These are phyloP conservation scores for Craterocephalus amniculus DNA, from an alignment of 2,797 vertebrate genomes.

Conservation along the genomic window DNA sequence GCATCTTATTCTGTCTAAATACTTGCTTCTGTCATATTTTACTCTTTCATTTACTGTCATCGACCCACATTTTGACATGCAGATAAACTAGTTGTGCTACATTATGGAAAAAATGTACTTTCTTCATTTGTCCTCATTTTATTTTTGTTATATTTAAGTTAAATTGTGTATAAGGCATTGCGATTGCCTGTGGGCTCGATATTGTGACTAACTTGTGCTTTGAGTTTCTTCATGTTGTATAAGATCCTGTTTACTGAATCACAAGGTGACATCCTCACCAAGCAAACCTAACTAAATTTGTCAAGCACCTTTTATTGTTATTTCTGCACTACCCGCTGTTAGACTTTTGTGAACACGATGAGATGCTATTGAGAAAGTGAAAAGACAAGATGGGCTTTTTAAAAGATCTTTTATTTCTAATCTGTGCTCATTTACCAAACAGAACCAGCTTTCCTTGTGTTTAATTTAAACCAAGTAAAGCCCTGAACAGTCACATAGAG, in stretches of 20 bases:
- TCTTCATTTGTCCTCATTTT: background rate
- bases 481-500: slow-evolving; percentile 56
- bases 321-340: background rate
- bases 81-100: background rate
- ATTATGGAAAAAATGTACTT: background rate
- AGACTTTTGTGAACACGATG: background rate
- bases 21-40: background rate
- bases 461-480: slow-evolving; percentile 39
- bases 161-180: background rate
- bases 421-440: slow-evolving; percentile 4
- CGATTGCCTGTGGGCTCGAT: slow-evolving; percentile 7
- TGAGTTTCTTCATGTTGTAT: slow-evolving; percentile 10
- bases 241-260: background rate
- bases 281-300: slow-evolving; percentile 17
- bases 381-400: background rate
- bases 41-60: background rate
- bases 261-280: background rate
- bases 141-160: background rate
- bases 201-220: slow-evolving; percentile 28
- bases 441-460: slow-evolving; percentile 44
- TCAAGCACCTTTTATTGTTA: background rate
- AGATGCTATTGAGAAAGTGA: slow-evolving; percentile 3
- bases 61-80: slow-evolving; percentile 11
- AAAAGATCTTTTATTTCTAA: background rate
- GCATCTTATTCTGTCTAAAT: background rate